Evolutionary conservation across 2,113 vertebrate genomes (phyloP).

Genomic region (Calidris pugnax): DNA sequence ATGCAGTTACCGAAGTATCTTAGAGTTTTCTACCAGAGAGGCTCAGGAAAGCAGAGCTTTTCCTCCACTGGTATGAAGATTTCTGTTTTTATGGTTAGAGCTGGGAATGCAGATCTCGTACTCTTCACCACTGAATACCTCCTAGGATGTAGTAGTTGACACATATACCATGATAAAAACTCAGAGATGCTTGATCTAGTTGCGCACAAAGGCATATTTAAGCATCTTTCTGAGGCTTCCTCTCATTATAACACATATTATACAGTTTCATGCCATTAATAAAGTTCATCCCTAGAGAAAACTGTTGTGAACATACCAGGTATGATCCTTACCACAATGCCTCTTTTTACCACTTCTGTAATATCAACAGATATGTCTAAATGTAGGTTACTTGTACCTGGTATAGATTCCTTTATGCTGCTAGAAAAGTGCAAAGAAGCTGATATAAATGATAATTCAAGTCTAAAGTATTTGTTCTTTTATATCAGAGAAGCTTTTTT

Average conservation of each 20-base stretch:
- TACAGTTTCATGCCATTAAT: not conserved
- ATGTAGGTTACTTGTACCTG: not conserved
- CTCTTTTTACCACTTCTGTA: not conserved
- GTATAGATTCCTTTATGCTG: not conserved
- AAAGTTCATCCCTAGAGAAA: not conserved
- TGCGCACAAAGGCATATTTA: not conserved
- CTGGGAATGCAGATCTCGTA: not conserved
- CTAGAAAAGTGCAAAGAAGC: not conserved
- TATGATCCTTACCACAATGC: not conserved
- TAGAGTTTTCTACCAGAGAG: not conserved
- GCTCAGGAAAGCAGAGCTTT: not conserved
- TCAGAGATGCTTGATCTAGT: not conserved
- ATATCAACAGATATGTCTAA: not conserved
- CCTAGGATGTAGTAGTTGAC: not conserved
- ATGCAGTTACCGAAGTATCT: not conserved
- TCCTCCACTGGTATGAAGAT: not conserved
- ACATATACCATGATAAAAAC: not conserved
- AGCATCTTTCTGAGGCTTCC: not conserved
- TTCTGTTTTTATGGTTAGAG: not conserved
- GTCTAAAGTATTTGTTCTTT: not conserved
- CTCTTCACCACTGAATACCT: not conserved
- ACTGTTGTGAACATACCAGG: not conserved
- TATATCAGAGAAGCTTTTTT: not conserved
- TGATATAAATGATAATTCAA: constrained; percentile 39
- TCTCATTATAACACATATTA: not conserved